Percentiles rank a stretch among this genome's conserved stretches.
Conservation (phyloP, 2,888 invertebrate genomes). For the Dynastes hyllus region DNA sequence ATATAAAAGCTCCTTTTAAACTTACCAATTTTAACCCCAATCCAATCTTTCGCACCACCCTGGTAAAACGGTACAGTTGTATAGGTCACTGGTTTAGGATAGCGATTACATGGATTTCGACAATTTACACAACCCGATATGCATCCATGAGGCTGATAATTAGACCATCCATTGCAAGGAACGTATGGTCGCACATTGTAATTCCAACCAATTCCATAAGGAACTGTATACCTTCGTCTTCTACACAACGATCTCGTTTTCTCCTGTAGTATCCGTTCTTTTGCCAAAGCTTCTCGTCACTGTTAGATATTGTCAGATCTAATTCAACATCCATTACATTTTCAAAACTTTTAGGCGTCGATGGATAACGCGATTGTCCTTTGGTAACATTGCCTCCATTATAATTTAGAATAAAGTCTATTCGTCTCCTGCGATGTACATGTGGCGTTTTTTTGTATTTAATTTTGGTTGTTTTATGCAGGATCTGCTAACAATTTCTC, state of each 20-base stretch:
- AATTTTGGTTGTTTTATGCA: neutral
- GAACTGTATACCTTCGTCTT: slow-evolving; percentile 39
- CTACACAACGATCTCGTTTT: slow-evolving; percentile 42
- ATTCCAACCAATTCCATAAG: slow-evolving; percentile 36
- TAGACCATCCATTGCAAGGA: slow-evolving; percentile 50
- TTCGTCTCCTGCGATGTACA: slow-evolving; percentile 19
- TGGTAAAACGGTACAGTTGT: slow-evolving; percentile 41
- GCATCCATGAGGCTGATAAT: slow-evolving; percentile 52
- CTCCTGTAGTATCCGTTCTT: slow-evolving; percentile 49
- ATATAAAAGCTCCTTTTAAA: neutral
- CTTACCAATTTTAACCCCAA: slow-evolving; percentile 58
- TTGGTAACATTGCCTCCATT: slow-evolving; percentile 9
- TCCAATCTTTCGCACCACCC: slow-evolving; percentile 54
- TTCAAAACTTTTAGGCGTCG: neutral
- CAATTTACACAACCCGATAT: slow-evolving; percentile 33
- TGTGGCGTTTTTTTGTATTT: slow-evolving; percentile 26
- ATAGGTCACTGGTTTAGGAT: slow-evolving; percentile 44
- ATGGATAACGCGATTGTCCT: slow-evolving; percentile 5
- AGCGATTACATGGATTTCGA: slow-evolving; percentile 45
- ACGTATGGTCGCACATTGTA: slow-evolving; percentile 12
- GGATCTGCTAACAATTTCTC: neutral
- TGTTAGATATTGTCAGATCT: slow-evolving; percentile 12
- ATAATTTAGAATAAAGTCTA: slow-evolving; percentile 28
- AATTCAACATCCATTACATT: slow-evolving; percentile 42
- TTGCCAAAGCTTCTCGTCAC: slow-evolving; percentile 47